A percentile compares a stretch with the other conserved stretches of the same genome.
phyloP scores from a whole-genome alignment of 2,888 invertebrate species.

The Athalia rosae region DNA sequence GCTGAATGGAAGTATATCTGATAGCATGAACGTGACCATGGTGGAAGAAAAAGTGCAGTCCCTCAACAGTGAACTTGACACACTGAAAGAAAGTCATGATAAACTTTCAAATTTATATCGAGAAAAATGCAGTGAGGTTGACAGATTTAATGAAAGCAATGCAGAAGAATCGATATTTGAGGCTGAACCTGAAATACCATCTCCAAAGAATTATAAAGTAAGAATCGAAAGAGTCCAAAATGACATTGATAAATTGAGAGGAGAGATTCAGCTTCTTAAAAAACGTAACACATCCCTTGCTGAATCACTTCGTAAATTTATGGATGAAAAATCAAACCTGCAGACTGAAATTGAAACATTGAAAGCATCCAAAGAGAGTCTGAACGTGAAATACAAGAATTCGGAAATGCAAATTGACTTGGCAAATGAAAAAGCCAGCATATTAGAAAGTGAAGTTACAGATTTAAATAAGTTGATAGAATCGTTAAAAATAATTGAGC shows the following conservation, averaged over 20 bases:
- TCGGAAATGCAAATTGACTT: constrained; percentile 49
- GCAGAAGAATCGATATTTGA: constrained; percentile 45
- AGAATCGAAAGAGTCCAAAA: constrained; percentile 58
- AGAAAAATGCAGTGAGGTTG: constrained; percentile 62
- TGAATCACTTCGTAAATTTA: constrained; percentile 53
- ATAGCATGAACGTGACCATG: constrained; percentile 59
- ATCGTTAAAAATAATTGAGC: constrained; percentile 36
- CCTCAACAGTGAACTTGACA: constrained; percentile 60
- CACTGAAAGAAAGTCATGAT: constrained; percentile 58
- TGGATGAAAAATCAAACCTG: constrained; percentile 48
- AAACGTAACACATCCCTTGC: constrained; percentile 49
- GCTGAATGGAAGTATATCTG: constrained; percentile 57
- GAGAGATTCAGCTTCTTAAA: constrained; percentile 56
- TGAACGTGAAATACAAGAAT: constrained; percentile 52
- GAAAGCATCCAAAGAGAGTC: constrained; percentile 53
- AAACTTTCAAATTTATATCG: constrained; percentile 58
- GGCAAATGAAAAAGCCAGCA: constrained; percentile 49
- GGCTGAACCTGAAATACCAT: constrained; percentile 29
- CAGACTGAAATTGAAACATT: constrained; percentile 56
- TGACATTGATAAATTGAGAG: constrained; percentile 56
- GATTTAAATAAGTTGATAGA: constrained; percentile 54
- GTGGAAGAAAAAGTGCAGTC: constrained; percentile 63
- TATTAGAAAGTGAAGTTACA: constrained; percentile 53
- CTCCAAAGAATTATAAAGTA: constrained; percentile 38
- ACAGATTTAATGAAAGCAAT: constrained; percentile 55